These are phyloP conservation scores for Caenorhabditis zanzibari DNA, from an alignment of 2,888 invertebrate species.

Conservation along the genomic window DNA sequence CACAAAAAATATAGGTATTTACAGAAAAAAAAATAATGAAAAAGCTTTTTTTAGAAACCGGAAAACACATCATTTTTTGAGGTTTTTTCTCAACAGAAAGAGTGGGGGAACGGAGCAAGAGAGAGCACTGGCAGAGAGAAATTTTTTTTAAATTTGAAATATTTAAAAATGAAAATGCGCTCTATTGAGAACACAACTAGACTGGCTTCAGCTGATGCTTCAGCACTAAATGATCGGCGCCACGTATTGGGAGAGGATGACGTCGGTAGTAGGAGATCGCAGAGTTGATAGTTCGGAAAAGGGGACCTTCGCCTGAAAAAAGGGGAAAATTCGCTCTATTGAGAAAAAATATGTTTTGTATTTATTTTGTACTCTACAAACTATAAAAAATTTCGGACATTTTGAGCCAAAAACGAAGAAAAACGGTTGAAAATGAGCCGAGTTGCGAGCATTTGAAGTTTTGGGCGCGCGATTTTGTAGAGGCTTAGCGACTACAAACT, in stretches of 20 bases:
- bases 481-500: neutral
- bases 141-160: too few species aligned
- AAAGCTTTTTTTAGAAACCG: conserved; percentile 15
- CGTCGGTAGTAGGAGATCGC: conserved; percentile 78
- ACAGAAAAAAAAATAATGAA: neutral
- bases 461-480: too few species aligned
- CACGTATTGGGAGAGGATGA: conserved; percentile 80
- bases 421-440: too few species aligned
- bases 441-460: neutral
- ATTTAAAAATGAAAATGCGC: too few species aligned
- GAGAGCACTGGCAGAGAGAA: conserved; percentile 23
- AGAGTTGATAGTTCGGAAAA: conserved; percentile 75
- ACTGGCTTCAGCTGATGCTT: conserved; percentile 62
- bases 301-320: conserved; percentile 76
- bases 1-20: conserved; percentile 38
- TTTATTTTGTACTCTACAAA: neutral
- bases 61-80: conserved; percentile 22
- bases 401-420: neutral
- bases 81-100: conserved; percentile 13
- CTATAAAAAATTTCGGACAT: neutral
- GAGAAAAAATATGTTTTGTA: too few species aligned
- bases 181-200: neutral
- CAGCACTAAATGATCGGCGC: conserved; percentile 80
- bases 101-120: conserved; percentile 16
- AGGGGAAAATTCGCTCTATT: neutral